Conservation (phyloP, 2,888 invertebrate genomes). For the Enchytraeus crypticus region DNA sequence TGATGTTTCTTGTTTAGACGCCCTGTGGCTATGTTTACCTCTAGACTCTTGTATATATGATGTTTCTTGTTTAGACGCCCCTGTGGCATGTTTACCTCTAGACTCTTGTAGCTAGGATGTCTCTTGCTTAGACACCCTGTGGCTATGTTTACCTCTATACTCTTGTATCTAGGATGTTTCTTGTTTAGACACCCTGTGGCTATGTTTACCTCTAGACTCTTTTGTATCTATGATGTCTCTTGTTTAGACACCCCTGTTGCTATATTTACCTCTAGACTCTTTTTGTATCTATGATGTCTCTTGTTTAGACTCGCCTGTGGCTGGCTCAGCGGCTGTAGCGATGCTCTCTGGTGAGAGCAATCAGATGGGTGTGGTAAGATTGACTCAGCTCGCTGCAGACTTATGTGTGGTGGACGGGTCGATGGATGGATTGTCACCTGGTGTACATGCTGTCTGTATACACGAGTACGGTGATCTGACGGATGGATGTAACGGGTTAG, state of each 20-base stretch:
- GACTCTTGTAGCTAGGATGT: too few relatives aligned
- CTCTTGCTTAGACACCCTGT: too few relatives aligned
- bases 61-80: too few relatives aligned
- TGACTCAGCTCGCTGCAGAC: conserved; percentile 58
- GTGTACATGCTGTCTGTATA: conserved; percentile 57
- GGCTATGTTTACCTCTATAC: too few relatives aligned
- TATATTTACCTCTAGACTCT: background rate
- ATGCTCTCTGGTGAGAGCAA: conserved; percentile 52
- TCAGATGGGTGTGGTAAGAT: conserved; percentile 68
- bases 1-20: too few relatives aligned
- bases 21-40: too few relatives aligned
- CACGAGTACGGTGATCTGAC: conserved; percentile 70
- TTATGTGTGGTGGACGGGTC: conserved; percentile 72
- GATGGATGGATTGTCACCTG: conserved; percentile 66
- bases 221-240: background rate
- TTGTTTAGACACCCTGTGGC: background rate
- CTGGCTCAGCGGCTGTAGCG: conserved; percentile 61
- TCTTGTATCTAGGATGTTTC: background rate
- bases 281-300: background rate
- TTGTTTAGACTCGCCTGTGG: background rate
- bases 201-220: background rate
- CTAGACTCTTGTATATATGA: too few relatives aligned
- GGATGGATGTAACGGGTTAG: conserved; percentile 55
- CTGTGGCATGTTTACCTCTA: too few relatives aligned
- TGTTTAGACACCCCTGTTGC: background rate